These are phyloP conservation scores for Hexactinellida sp. DNA, from an alignment of 37 sponge, comb jelly and placozoan species.

Conservation along the genomic window DNA sequence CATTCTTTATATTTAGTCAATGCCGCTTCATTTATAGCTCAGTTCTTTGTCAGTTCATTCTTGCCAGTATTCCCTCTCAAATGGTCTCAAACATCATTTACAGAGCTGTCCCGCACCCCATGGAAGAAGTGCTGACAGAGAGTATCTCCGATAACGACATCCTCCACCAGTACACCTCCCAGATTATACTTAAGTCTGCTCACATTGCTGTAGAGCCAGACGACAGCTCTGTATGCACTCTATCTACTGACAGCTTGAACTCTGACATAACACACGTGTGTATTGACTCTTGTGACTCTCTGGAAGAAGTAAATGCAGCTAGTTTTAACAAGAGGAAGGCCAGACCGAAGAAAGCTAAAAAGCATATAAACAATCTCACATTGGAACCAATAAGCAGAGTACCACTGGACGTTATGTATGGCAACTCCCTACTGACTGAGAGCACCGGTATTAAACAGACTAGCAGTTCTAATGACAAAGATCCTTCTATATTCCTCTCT, in stretches of 20 bases:
- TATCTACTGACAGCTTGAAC: background rate
- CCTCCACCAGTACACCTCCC: background rate
- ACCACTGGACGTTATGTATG: background rate
- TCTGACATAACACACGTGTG: background rate
- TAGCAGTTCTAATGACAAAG: background rate
- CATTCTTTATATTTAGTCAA: too few relatives aligned
- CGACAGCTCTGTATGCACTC: background rate
- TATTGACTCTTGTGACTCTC: background rate
- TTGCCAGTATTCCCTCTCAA: too few relatives aligned
- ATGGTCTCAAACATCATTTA: conserved; percentile 1
- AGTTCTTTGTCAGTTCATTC: too few relatives aligned
- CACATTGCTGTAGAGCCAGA: background rate
- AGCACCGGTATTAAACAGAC: background rate
- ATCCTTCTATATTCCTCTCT: background rate
- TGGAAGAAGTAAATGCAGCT: background rate
- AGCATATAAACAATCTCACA: background rate
- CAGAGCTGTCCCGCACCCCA: background rate
- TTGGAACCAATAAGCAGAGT: background rate
- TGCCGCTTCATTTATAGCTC: too few relatives aligned
- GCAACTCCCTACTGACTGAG: background rate
- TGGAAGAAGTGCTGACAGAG: background rate
- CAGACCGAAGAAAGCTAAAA: background rate
- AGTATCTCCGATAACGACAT: background rate
- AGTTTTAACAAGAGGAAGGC: background rate
- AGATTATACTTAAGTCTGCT: background rate